Evolutionary conservation across 1,140 invertebrate genomes (phyloP), one percentile per base, ranked within the genome.

Genomic region (Panonychus citri): DNA sequence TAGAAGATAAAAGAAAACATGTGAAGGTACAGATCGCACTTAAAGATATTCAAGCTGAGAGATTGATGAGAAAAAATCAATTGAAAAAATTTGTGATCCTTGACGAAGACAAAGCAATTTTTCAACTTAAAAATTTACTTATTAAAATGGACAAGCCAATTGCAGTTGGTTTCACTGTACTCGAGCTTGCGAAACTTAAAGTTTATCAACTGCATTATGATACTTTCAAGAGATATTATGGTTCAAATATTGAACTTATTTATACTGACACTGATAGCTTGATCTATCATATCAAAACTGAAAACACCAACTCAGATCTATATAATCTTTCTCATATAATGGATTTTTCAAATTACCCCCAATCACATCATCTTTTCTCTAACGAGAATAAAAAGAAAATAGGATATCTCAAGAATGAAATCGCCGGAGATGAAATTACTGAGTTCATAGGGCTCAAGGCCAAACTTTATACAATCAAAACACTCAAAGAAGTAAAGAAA

Each of bases 1-100:
- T 72, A 64, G 71, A 73, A 65, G 73, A 73, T 65, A 62, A 70
- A n/a, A 62, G 66, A 57, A 72, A 73, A 54, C 61, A 66, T 60
- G 63, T 64, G 27, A 63, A 71, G 62, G 62, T 74, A 7, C 65
- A 65, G 65, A 56, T 73, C 62, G 64, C 62, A 24, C 56, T 27
- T 48, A 65, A 64, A 63, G 34, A 19, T 43, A 54, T 65, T 51
- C 65, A 67, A 56, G 63, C 62, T 27, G 55, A 64, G 62, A 61
- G 62, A 39, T 59, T 67, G 24, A 68, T 70, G 46, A 59, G 66
- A 19, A 65, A 67, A 64, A 66, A 66, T 3, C 65, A 68, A 59
- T 72, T 71, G 59, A 64, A 70, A 58, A 63, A 60, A n/a, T 46
- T 46, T 7, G 10, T 21, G 13, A 46, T 46, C 3, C n/a, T 46